Evolutionary conservation across 1,140 invertebrate genomes (phyloP), one percentile per base, ranked within the genome.

Genomic region (Mya arenaria): DNA sequence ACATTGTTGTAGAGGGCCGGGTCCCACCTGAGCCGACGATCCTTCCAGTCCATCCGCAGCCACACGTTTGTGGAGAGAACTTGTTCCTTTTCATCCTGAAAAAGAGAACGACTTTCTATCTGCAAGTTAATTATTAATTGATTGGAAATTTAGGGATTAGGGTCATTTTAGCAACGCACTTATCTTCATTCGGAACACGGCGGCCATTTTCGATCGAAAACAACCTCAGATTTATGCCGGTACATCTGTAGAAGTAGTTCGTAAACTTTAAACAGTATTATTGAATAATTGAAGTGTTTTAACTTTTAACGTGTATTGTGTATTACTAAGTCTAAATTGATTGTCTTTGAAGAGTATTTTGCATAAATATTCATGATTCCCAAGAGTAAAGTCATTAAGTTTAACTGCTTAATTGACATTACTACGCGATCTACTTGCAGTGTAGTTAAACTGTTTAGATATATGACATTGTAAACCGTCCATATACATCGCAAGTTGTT

Each of bases 21-120:
- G 87, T 94, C 89, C 94, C 94, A 94, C 15, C 72, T 87, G 0
- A 94, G 85, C 41, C 94, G 85, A 81, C 94, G 93, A 85, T 94
- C 94, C 44, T 89, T 87, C 94, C 94, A 94, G 86, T 93, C 69
- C 69, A 72, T 72, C 44, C 69, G 25, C 8, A 72, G 19, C 69
- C 69, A 72, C 8, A 72, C 69, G 39, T 72, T 72, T 8, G 69
- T 72, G 1, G 37, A 56, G 19, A 72, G n/a, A 6, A 79, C 63
- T 48, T 56, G 62, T 17, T 68, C 62, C 32, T 66, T 79, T 58
- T 79, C 52, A 28, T 68, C 25, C 52, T 68, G 36, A 5, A 25
- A 48, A 17, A 36, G 13, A 44, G 55, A 60, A 19, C 37, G 34
- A 63, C 23, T 17, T n/a, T 10, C 30, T 52, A 69, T 73, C 90